Conservation (phyloP, 2,113 vertebrate species). For the Neotragus moschatus region DNA sequence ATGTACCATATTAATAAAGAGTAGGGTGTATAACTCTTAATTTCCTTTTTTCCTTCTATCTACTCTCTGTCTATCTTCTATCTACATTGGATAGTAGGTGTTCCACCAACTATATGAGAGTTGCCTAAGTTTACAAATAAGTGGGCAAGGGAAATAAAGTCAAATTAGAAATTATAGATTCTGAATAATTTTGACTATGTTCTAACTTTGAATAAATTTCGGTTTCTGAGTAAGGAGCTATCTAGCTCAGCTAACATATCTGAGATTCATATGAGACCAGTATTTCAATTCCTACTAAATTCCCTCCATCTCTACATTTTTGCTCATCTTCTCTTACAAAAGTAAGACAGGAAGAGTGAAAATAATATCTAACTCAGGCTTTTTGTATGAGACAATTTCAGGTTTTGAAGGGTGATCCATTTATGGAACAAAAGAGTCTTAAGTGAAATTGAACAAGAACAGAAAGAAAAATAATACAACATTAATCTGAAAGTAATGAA, state of each 20-base stretch:
- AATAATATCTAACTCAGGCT: background rate
- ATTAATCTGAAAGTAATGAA: conserved; percentile 44
- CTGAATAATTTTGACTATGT: background rate
- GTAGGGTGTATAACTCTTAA: background rate
- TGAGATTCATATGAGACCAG: background rate
- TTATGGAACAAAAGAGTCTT: conserved; percentile 35
- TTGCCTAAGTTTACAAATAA: background rate
- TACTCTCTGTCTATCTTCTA: background rate
- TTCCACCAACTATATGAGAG: background rate
- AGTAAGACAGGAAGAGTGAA: background rate
- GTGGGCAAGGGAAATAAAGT: background rate
- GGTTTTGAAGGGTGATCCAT: background rate
- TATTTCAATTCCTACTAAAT: background rate
- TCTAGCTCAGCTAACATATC: background rate
- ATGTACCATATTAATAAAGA: too few species aligned
- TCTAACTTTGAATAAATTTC: background rate
- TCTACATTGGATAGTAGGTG: background rate
- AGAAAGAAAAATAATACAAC: conserved; percentile 7
- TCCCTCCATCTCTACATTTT: background rate
- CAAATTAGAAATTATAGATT: background rate
- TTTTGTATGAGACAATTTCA: background rate
- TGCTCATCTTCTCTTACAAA: background rate
- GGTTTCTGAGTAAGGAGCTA: background rate
- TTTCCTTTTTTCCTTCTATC: background rate
- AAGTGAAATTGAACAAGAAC: conserved; percentile 19